Evolutionary conservation across 1,140 invertebrate genomes (phyloP).

Genomic region (Dufourea novaeangliae): DNA sequence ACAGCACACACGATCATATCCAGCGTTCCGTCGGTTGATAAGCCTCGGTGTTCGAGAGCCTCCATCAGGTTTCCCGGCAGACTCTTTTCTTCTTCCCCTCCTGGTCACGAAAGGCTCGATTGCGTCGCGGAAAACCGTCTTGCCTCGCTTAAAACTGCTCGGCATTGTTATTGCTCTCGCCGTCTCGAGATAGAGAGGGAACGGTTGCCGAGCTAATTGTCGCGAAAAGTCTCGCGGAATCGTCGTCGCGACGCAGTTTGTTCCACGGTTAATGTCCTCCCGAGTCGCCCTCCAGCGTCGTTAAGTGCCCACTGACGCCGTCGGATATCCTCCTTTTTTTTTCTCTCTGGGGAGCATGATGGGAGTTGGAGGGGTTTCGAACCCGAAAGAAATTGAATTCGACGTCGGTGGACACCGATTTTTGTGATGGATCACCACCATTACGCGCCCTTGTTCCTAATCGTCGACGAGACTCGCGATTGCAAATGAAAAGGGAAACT

Average conservation of each 20-base stretch:
- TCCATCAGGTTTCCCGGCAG: neutral
- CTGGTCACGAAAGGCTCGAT: neutral
- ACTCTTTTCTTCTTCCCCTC: neutral
- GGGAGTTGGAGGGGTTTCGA: too few relatives aligned
- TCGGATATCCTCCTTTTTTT: neutral
- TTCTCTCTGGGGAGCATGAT: neutral
- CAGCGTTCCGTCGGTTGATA: neutral
- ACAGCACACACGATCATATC: neutral
- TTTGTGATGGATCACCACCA: too few relatives aligned
- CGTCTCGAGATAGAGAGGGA: neutral
- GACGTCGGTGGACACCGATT: too few relatives aligned
- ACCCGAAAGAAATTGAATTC: too few relatives aligned
- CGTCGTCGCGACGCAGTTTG: slow-evolving; percentile 17
- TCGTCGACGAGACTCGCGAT: too few relatives aligned
- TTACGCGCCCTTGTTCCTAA: too few relatives aligned
- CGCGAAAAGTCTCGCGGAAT: slow-evolving; percentile 33
- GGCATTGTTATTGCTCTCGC: slow-evolving; percentile 28
- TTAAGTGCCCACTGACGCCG: neutral
- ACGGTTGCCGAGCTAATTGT: slow-evolving; percentile 23
- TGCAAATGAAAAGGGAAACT: too few relatives aligned
- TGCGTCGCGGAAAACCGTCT: neutral
- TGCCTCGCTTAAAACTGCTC: slow-evolving; percentile 17
- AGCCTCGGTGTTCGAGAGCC: neutral
- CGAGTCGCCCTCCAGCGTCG: neutral
- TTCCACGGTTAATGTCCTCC: slow-evolving; percentile 3